A percentile compares a stretch with the other conserved stretches of the same genome.
phyloP scores from a whole-genome alignment of 37 sponge, comb jelly and placozoan genomes.

The Eunapius fragilis region DNA sequence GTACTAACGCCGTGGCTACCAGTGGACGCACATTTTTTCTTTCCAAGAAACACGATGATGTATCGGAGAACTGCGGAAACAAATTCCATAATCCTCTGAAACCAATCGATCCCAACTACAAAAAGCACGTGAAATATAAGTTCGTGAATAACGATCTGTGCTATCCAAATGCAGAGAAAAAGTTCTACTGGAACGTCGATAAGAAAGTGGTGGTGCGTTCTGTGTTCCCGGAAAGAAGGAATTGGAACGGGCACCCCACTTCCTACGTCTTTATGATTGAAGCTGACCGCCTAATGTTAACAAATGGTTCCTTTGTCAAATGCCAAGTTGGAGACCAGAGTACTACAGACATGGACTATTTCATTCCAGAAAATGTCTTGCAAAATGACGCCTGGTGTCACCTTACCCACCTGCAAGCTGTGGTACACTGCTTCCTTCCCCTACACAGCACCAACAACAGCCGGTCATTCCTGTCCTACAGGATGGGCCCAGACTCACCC shows the following conservation, averaged over 20 bases:
- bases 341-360: not conserved
- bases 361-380: not conserved
- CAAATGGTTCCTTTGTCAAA: not conserved
- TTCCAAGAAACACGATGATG: too few relatives aligned
- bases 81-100: too few relatives aligned
- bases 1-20: too few relatives aligned
- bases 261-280: conserved; percentile 11
- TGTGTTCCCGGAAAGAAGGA: not conserved
- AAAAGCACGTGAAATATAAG: too few relatives aligned
- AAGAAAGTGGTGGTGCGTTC: not conserved
- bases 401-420: not conserved
- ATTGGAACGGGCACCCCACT: not conserved
- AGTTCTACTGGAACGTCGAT: too few relatives aligned
- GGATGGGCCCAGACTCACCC: not conserved
- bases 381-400: not conserved
- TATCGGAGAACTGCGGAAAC: too few relatives aligned
- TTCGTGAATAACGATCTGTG: too few relatives aligned
- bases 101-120: too few relatives aligned
- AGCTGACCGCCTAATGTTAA: not conserved
- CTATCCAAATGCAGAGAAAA: too few relatives aligned
- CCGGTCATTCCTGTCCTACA: not conserved
- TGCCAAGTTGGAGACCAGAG: not conserved
- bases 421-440: conserved; percentile 5
- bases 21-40: too few relatives aligned
- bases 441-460: not conserved